These are phyloP conservation scores for Brachionichthys hirsutus DNA, from an alignment of 2,113 vertebrate genomes.

Conservation along the genomic window DNA sequence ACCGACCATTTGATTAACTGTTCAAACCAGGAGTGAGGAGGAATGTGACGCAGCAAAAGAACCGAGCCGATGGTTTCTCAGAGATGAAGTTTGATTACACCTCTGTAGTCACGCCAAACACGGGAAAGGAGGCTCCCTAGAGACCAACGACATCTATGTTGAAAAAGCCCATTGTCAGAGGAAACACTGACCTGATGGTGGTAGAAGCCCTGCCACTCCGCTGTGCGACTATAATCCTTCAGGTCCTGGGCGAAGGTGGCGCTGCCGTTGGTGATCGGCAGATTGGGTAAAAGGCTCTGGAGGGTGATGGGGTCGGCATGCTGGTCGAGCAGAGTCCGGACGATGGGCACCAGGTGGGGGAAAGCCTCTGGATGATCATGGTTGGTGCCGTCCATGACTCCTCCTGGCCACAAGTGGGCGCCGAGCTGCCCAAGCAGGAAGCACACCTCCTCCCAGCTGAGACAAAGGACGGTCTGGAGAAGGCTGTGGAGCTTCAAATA, in stretches of 20 bases:
- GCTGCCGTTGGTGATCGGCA: slow-evolving; percentile 93
- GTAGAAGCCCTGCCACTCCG: slow-evolving; percentile 90
- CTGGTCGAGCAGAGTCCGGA: slow-evolving; percentile 89
- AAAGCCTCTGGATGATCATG: slow-evolving; percentile 71
- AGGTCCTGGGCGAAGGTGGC: slow-evolving; percentile 93
- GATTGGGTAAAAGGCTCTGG: slow-evolving; percentile 85
- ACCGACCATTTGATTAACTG: slow-evolving; percentile 10
- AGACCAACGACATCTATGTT: slow-evolving; percentile 14
- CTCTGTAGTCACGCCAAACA: slow-evolving; percentile 1
- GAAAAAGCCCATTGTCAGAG: slow-evolving; percentile 1
- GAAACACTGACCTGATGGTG: slow-evolving; percentile 83
- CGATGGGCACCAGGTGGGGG: slow-evolving; percentile 87
- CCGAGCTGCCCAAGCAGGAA: slow-evolving; percentile 91
- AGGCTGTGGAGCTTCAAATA: slow-evolving; percentile 93
- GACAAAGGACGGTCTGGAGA: slow-evolving; percentile 84
- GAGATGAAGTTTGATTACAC: slow-evolving; percentile 8
- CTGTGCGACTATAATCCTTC: slow-evolving; percentile 83
- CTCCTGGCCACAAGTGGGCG: slow-evolving; percentile 77
- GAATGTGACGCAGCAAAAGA: background rate
- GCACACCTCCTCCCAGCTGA: slow-evolving; percentile 87
- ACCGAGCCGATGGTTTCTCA: slow-evolving; percentile 18
- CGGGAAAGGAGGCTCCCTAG: slow-evolving; percentile 1
- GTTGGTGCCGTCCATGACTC: slow-evolving; percentile 14
- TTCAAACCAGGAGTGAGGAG: background rate
- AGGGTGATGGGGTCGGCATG: slow-evolving; percentile 83